These are phyloP conservation scores for Leptodactylus fuscus DNA, from an alignment of 2,113 vertebrate genomes.

Conservation along the genomic window DNA sequence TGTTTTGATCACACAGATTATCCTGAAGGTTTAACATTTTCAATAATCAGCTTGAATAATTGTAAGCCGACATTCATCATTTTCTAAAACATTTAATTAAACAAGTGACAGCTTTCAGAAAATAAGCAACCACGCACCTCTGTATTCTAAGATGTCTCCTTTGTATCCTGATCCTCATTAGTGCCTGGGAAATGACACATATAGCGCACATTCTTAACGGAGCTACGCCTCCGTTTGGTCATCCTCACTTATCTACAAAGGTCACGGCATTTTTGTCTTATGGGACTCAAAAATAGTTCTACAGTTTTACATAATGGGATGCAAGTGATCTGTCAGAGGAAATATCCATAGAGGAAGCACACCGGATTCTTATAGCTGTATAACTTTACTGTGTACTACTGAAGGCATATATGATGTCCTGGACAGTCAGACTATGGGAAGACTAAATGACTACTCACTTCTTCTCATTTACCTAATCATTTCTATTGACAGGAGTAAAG, in stretches of 20 bases:
- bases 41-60: not conserved
- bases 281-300: constrained; percentile 28
- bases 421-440: too few relatives aligned
- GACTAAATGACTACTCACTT: too few relatives aligned
- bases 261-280: constrained; percentile 39
- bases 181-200: constrained; percentile 36
- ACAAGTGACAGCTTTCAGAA: constrained; percentile 13
- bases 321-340: not conserved
- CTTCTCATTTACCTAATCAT: too few relatives aligned
- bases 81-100: constrained; percentile 18
- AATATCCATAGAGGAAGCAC: not conserved
- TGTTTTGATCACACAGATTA: not conserved
- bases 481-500: too few relatives aligned
- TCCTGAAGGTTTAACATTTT: constrained; percentile 7
- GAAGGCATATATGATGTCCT: not conserved
- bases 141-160: constrained; percentile 1
- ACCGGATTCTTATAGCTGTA: not conserved
- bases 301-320: constrained; percentile 9
- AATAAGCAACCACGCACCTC: constrained; percentile 14
- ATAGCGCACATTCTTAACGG: not conserved
- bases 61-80: not conserved
- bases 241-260: constrained; percentile 32
- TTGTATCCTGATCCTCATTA: constrained; percentile 37
- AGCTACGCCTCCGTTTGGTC: not conserved
- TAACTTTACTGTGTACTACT: not conserved